Conservation (phyloP, 2,888 invertebrate species). For the Dynastes grantii region DNA sequence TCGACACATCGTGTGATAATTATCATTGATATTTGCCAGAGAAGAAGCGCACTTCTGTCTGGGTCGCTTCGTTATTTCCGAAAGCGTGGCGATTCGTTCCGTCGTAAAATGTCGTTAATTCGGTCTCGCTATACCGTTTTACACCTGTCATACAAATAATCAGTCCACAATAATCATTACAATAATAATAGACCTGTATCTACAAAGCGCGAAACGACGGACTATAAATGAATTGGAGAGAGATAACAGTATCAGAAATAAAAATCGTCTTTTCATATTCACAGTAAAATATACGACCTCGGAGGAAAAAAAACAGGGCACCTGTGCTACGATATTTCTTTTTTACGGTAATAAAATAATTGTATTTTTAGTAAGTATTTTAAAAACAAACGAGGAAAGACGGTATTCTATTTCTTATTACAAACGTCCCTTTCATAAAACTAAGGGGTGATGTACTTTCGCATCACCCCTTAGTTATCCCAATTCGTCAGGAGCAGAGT, state of each 20-base stretch:
- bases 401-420: no score
- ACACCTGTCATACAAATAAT: constrained; percentile 34
- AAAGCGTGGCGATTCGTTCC: neutral
- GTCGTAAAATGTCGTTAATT: constrained; percentile 36
- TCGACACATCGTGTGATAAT: constrained; percentile 23
- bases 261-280: neutral
- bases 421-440: no score
- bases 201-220: neutral
- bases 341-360: no score
- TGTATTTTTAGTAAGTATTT: no score
- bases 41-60: neutral
- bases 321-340: no score
- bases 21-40: constrained; percentile 39
- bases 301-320: no score
- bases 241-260: neutral
- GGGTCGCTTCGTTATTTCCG: constrained; percentile 21
- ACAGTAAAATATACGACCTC: neutral
- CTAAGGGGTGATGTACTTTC: no score
- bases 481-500: no score
- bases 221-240: constrained; percentile 19
- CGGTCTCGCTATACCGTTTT: constrained; percentile 29
- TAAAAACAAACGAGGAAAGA: no score
- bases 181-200: constrained; percentile 21
- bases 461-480: no score
- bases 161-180: constrained; percentile 31